Evolutionary conservation across 2,113 vertebrate genomes (phyloP).

Genomic region (Mirza zaza): DNA sequence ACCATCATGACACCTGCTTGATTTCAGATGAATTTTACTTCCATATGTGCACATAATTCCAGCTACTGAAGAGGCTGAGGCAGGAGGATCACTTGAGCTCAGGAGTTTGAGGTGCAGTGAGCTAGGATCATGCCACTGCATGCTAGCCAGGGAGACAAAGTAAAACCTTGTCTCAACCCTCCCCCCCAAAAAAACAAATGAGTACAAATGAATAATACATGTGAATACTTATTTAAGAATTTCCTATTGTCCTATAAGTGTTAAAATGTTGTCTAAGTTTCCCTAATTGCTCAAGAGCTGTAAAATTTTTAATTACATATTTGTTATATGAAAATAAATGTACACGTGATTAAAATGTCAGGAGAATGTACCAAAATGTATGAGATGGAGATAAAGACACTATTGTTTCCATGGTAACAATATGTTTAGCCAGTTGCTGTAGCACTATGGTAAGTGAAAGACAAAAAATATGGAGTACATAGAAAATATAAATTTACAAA

Average conservation of each 20-base stretch:
- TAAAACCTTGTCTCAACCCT: no score
- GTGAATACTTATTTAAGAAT: neutral
- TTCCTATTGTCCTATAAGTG: neutral
- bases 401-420: slow-evolving; percentile 63
- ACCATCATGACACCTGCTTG: neutral
- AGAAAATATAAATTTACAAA: slow-evolving; percentile 27
- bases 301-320: neutral
- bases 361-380: slow-evolving; percentile 5
- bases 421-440: slow-evolving; percentile 19
- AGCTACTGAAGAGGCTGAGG: no score
- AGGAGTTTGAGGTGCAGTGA: no score
- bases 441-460: neutral
- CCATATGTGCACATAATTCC: no score
- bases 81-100: no score
- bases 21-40: no score
- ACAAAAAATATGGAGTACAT: neutral
- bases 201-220: neutral
- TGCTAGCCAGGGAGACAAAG: no score
- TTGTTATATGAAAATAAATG: neutral
- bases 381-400: neutral
- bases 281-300: neutral
- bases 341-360: neutral
- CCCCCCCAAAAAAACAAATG: neutral
- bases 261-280: neutral
- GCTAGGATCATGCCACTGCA: no score